Percentiles rank a stretch among this genome's conserved stretches.
Evolutionary conservation across 2,888 invertebrate genomes (phyloP).

Genomic region (Acanthosepion pharaonis): DNA sequence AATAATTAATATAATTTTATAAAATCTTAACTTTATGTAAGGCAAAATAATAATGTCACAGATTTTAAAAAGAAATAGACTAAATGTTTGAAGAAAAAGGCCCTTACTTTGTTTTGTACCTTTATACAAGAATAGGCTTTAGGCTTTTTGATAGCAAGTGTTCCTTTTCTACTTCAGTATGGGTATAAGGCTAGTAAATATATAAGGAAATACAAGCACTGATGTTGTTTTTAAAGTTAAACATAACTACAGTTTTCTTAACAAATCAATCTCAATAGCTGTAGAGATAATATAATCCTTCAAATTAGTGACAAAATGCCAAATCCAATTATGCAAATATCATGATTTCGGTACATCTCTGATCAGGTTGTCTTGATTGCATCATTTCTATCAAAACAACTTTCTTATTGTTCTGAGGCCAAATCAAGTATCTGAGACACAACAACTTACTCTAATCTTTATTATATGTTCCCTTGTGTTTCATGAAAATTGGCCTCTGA

Average conservation of each 20-base stretch:
- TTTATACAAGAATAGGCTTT: too few species aligned
- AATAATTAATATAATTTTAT: too few species aligned
- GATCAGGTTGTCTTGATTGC: background rate
- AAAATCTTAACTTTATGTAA: too few species aligned
- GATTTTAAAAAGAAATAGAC: too few species aligned
- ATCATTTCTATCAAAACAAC: background rate
- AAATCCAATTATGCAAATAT: background rate
- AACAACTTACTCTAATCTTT: background rate
- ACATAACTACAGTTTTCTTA: background rate
- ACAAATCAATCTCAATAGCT: background rate
- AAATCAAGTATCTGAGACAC: background rate
- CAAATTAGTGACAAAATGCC: background rate
- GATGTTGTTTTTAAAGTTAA: background rate
- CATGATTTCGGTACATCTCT: background rate
- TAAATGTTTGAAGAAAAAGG: too few species aligned
- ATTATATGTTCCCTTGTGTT: background rate
- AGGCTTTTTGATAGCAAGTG: too few species aligned
- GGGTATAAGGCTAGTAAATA: too few species aligned
- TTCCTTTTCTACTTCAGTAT: too few species aligned
- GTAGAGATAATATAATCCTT: background rate
- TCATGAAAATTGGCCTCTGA: background rate
- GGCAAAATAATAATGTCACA: too few species aligned
- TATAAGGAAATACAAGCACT: too few species aligned
- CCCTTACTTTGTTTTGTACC: too few species aligned
- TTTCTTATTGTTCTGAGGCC: background rate